These are phyloP conservation scores for Leucozona laternaria DNA, from an alignment of 2,888 invertebrate species.

Conservation along the genomic window DNA sequence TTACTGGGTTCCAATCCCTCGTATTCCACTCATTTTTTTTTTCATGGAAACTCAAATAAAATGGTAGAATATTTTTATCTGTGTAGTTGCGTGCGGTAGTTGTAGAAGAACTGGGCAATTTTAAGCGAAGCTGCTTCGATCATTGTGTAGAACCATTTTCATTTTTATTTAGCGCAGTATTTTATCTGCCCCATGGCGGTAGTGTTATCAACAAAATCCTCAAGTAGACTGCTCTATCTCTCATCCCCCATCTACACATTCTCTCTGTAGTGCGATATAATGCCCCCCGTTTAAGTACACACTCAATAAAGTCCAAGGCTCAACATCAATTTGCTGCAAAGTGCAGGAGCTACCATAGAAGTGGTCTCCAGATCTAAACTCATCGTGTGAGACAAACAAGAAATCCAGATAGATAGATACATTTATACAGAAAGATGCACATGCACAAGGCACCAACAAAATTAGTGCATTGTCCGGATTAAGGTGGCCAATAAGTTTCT, in stretches of 20 bases:
- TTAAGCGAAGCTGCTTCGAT: not conserved
- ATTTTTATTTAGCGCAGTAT: slow-evolving; percentile 38
- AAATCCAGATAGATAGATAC: not conserved
- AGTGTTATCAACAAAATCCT: slow-evolving; percentile 51
- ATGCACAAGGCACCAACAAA: slow-evolving; percentile 12
- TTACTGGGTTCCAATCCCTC: too few relatives aligned
- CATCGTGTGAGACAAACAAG: slow-evolving; percentile 3
- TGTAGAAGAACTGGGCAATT: not conserved
- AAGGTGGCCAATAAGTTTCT: slow-evolving; percentile 76
- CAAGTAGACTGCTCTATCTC: not conserved
- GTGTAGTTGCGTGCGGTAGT: not conserved
- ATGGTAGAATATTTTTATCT: too few relatives aligned
- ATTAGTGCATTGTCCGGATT: slow-evolving; percentile 68
- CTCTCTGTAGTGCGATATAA: not conserved
- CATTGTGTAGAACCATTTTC: slow-evolving; percentile 22
- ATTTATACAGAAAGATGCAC: slow-evolving; percentile 4
- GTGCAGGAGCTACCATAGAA: slow-evolving; percentile 54
- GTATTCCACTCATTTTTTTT: too few relatives aligned
- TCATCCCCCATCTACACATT: not conserved
- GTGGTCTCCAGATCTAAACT: slow-evolving; percentile 33
- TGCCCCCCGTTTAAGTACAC: slow-evolving; percentile 55
- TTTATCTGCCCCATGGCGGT: slow-evolving; percentile 18
- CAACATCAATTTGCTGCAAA: slow-evolving; percentile 72
- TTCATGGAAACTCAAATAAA: too few relatives aligned
- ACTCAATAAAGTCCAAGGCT: slow-evolving; percentile 74